A percentile compares a stretch with the other conserved stretches of the same genome.
phyloP scores from a whole-genome alignment of 2,113 vertebrate genomes.

The Alligator mississippiensis region DNA sequence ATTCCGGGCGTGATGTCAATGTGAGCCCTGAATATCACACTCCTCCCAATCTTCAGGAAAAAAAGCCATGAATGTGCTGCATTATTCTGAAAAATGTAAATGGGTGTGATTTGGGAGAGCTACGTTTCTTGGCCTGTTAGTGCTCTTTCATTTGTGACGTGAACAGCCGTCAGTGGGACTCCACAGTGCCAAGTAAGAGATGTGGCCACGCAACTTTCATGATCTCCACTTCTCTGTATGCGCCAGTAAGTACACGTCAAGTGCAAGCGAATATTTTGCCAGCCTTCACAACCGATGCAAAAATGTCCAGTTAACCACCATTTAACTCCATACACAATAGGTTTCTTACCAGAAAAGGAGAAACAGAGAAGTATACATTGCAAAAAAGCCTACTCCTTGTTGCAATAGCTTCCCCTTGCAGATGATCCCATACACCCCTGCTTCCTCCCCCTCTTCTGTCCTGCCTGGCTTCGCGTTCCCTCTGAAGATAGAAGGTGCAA shows the following conservation, averaged over 20 bases:
- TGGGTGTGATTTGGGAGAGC: background rate
- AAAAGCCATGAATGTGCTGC: background rate
- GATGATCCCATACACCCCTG: background rate
- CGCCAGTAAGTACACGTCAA: background rate
- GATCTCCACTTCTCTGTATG: fast-evolving
- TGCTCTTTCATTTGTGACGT: background rate
- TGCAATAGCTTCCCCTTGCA: fast-evolving
- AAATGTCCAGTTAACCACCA: background rate
- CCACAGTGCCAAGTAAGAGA: background rate
- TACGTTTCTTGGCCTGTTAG: background rate
- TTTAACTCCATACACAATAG: background rate
- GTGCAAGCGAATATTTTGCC: background rate
- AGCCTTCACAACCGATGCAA: background rate
- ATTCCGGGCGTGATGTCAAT: constrained; percentile 20
- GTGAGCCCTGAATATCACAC: constrained; percentile 7
- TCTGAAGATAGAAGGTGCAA: background rate
- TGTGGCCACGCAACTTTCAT: background rate
- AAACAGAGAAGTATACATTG: background rate
- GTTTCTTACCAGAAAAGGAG: background rate
- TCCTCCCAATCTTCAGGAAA: background rate
- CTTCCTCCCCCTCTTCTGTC: background rate
- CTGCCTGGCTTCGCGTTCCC: background rate
- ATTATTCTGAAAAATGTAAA: background rate
- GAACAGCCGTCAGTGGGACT: background rate
- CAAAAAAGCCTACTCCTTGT: background rate